Conservation (phyloP, 2,888 invertebrate genomes). For the Ophion obscuratus region DNA sequence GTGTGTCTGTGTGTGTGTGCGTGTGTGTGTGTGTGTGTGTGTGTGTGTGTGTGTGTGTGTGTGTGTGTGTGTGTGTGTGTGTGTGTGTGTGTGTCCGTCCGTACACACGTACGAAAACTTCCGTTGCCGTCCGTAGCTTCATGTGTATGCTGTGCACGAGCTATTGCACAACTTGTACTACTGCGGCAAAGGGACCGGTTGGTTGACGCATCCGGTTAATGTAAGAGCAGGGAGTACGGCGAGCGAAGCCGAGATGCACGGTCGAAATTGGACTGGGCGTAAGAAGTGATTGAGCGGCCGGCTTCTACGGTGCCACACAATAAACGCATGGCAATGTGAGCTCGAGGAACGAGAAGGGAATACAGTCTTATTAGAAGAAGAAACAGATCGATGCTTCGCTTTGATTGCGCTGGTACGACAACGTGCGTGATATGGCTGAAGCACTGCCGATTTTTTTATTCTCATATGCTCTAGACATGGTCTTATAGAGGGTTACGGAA, state of each 20-base stretch:
- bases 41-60: no score
- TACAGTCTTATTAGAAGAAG: no score
- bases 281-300: background rate
- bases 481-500: no score
- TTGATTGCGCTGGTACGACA: no score
- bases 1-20: background rate
- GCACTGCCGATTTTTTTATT: no score
- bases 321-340: no score
- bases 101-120: background rate
- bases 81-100: background rate
- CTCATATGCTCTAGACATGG: no score
- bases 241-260: slow-evolving; percentile 30
- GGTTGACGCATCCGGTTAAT: slow-evolving; percentile 59
- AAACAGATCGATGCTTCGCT: no score
- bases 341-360: no score
- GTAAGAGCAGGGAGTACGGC: slow-evolving; percentile 19
- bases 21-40: background rate
- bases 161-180: slow-evolving; percentile 37
- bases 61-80: no score
- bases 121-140: slow-evolving; percentile 16
- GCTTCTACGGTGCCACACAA: no score
- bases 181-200: slow-evolving; percentile 50
- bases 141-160: slow-evolving; percentile 3
- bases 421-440: no score
- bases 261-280: slow-evolving; percentile 29